phyloP scores from a whole-genome alignment of 2,797 vertebrate species.

The Melopsittacus undulatus region DNA sequence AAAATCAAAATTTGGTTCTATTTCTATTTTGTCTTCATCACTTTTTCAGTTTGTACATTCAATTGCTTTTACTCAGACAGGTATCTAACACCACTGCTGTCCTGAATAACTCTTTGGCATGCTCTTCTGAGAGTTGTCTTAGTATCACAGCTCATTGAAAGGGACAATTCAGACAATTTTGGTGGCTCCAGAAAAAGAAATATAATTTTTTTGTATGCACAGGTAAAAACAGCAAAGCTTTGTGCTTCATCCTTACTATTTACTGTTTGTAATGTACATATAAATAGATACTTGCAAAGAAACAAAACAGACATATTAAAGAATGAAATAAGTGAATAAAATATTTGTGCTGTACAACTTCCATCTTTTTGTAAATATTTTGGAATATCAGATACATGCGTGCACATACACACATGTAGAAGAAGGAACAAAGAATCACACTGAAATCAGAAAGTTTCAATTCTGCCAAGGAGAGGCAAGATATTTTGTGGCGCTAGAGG shows the following conservation, averaged over 20 bases:
- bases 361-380: neutral
- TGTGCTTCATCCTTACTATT: neutral
- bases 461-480: neutral
- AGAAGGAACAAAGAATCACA: neutral
- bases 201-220: neutral
- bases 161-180: neutral
- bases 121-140: neutral
- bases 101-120: neutral
- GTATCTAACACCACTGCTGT: neutral
- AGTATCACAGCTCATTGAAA: neutral
- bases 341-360: neutral
- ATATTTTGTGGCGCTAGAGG: neutral
- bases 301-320: neutral
- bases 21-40: neutral
- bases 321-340: neutral
- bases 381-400: no score
- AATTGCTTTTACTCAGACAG: neutral
- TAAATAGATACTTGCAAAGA: neutral
- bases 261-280: neutral
- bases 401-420: neutral
- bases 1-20: neutral
- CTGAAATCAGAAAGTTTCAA: neutral
- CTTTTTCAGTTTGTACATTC: neutral
- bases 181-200: neutral
- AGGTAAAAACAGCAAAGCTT: accelerated